Evolutionary conservation across 2,888 invertebrate genomes (phyloP).

Genomic region (Zygogramma bicolorata): DNA sequence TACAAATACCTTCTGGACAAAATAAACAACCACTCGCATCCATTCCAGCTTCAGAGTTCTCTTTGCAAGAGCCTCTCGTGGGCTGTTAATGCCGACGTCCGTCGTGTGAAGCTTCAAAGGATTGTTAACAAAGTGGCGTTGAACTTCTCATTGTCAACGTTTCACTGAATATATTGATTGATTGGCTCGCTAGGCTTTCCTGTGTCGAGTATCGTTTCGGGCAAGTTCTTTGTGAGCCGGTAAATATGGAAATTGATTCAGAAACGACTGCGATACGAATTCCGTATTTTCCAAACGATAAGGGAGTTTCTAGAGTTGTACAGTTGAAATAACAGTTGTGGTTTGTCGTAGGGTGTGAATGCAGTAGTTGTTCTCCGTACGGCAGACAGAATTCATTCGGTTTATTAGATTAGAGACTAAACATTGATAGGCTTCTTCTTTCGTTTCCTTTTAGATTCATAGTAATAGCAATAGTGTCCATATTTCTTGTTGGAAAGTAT

Average conservation of each 20-base stretch:
- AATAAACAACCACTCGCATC: not conserved
- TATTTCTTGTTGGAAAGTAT: too few species aligned
- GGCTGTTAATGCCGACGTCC: not conserved
- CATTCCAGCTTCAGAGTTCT: not conserved
- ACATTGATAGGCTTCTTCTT: too few species aligned
- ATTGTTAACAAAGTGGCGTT: not conserved
- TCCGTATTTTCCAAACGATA: not conserved
- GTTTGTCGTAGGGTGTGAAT: not conserved
- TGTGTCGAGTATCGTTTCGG: not conserved
- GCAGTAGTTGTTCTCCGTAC: not conserved
- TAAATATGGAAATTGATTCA: slow-evolving; percentile 8
- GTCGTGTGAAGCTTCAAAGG: not conserved
- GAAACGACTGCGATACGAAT: not conserved
- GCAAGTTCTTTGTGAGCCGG: not conserved
- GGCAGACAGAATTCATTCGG: not conserved
- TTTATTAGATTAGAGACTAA: too few species aligned
- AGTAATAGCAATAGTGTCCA: too few species aligned
- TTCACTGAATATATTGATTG: slow-evolving; percentile 3
- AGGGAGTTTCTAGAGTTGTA: not conserved
- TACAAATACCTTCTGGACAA: not conserved
- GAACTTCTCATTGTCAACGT: slow-evolving; percentile 2
- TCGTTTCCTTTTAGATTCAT: too few species aligned
- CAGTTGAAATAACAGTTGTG: not conserved
- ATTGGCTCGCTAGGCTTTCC: not conserved
- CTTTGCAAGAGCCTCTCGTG: not conserved